Percentiles rank a stretch among this genome's conserved stretches.
phyloP scores from a whole-genome alignment of 2,113 vertebrate species.

The Scartelaos histophorus region DNA sequence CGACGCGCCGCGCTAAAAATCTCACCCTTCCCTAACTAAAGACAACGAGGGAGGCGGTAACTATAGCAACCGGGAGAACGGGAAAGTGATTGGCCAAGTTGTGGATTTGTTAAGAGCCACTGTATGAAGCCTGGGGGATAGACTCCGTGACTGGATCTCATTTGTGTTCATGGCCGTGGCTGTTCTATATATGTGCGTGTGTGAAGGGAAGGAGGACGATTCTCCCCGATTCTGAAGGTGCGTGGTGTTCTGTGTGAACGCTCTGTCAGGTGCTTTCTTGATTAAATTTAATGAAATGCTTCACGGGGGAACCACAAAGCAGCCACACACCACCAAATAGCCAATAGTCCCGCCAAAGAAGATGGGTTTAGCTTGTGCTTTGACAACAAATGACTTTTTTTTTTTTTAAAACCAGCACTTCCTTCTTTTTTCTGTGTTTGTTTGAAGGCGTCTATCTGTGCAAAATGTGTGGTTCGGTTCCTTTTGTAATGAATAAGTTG shows the following conservation, averaged over 20 bases:
- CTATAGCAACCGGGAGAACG: constrained; percentile 72
- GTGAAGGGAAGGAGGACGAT: constrained; percentile 22
- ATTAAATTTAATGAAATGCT: constrained; percentile 51
- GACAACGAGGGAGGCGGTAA: constrained; percentile 65
- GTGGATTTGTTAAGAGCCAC: constrained; percentile 64
- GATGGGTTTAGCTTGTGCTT: constrained; percentile 19
- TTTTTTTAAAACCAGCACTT: neutral
- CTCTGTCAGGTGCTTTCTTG: constrained; percentile 28
- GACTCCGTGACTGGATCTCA: constrained; percentile 46
- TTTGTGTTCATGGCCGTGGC: constrained; percentile 31
- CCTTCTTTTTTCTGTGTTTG: neutral
- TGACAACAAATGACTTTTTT: neutral
- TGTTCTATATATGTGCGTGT: constrained; percentile 33
- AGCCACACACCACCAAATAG: constrained; percentile 33
- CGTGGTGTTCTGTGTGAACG: constrained; percentile 23
- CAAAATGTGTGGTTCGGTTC: neutral
- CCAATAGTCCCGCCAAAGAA: constrained; percentile 7
- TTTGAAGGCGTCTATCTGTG: neutral
- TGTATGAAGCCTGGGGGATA: constrained; percentile 50
- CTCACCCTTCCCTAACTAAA: constrained; percentile 63
- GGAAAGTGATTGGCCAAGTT: constrained; percentile 63
- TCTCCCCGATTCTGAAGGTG: constrained; percentile 7
- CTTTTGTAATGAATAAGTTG: neutral
- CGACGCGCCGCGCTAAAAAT: constrained; percentile 36
- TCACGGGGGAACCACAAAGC: constrained; percentile 30